Percentiles rank a stretch among this genome's conserved stretches.
These are phyloP conservation scores for Eupeodes corollae DNA, from an alignment of 1,140 invertebrate species.

Conservation along the genomic window DNA sequence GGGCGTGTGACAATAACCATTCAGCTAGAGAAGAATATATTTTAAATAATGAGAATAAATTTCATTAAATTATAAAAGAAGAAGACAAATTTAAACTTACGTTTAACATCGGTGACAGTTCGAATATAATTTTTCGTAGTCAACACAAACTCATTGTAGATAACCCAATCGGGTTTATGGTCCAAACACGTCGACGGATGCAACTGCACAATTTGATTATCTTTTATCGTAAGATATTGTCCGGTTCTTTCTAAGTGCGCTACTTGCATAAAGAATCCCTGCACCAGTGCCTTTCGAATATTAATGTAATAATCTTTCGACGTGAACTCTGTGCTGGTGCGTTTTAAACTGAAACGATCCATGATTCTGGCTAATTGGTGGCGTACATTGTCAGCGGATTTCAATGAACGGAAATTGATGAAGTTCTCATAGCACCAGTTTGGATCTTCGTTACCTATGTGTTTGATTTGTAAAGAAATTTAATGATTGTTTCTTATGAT, in stretches of 20 bases:
- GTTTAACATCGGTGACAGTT: conserved; percentile 97
- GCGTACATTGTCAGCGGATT: conserved; percentile 64
- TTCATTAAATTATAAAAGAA: not conserved
- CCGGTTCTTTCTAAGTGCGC: conserved; percentile 91
- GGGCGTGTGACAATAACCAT: conserved; percentile 89
- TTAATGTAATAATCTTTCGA: conserved; percentile 98
- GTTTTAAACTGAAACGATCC: conserved; percentile 80
- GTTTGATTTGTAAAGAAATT: not conserved
- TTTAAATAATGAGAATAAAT: not conserved
- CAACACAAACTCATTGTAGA: conserved; percentile 99
- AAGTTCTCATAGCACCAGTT: conserved; percentile 99
- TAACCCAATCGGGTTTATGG: conserved; percentile 99
- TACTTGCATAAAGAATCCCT: conserved; percentile 99
- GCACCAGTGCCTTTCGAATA: conserved; percentile 93
- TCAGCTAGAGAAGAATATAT: conserved; percentile 55
- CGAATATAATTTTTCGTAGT: conserved; percentile 99
- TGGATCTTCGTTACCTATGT: conserved; percentile 41
- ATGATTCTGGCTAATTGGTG: conserved; percentile 54
- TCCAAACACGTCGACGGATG: conserved; percentile 98
- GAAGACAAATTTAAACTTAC: conserved; percentile 46
- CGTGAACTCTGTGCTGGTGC: conserved; percentile 96
- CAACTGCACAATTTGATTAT: conserved; percentile 97
- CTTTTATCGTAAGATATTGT: conserved; percentile 97
- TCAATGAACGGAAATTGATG: conserved; percentile 94
- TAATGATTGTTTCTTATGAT: not conserved